Evolutionary conservation across 2,113 vertebrate genomes (phyloP).

Genomic region (Phrynosoma platyrhinos): DNA sequence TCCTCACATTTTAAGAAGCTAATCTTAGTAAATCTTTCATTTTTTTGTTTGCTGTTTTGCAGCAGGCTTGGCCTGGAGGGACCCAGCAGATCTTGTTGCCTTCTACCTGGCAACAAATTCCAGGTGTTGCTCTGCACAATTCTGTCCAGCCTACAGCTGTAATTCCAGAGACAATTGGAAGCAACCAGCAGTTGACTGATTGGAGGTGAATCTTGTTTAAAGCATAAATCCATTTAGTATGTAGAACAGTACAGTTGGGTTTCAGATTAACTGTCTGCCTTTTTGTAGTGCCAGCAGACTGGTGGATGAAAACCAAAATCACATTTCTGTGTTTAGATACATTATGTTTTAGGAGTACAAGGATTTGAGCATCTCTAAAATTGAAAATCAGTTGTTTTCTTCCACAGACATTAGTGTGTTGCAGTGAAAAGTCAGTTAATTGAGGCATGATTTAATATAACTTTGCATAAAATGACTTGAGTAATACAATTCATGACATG

Average conservation of each 20-base stretch:
- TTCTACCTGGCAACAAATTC: constrained; percentile 97
- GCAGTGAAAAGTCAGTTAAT: background rate
- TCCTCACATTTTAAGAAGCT: constrained; percentile 36
- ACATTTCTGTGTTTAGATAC: background rate
- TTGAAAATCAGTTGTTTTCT: background rate
- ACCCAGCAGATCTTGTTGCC: constrained; percentile 97
- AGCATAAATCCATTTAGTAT: background rate
- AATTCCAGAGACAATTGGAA: constrained; percentile 83
- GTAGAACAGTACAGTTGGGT: background rate
- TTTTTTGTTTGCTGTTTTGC: constrained; percentile 77
- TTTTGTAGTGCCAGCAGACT: background rate
- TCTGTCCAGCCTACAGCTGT: constrained; percentile 87
- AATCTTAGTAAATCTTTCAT: constrained; percentile 68
- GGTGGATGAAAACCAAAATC: background rate
- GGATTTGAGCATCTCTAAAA: background rate
- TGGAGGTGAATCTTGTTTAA: constrained; percentile 85
- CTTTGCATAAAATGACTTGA: background rate
- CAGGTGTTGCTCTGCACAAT: constrained; percentile 92
- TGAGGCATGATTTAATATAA: background rate
- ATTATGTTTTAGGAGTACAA: background rate
- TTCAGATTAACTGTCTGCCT: background rate
- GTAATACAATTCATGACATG: background rate
- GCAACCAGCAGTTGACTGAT: constrained; percentile 84
- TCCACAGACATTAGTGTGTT: background rate
- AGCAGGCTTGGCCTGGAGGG: constrained; percentile 97